Conservation (phyloP, 2,797 vertebrate genomes). For the Paramormyrops hopkinsi region DNA sequence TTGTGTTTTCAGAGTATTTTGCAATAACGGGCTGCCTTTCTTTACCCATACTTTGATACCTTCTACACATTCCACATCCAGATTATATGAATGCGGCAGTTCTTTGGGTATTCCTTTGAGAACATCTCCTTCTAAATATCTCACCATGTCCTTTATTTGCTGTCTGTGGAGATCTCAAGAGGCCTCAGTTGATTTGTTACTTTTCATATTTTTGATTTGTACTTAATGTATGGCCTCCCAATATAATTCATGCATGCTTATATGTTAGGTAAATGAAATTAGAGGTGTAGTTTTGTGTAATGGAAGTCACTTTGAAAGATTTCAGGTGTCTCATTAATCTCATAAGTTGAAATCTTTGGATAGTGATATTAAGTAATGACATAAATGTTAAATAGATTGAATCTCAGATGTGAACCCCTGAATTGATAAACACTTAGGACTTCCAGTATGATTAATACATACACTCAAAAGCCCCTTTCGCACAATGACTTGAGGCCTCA, state of each 20-base stretch:
- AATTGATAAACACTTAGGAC: constrained; percentile 21
- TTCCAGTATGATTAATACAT: constrained; percentile 19
- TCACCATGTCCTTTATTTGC: not conserved
- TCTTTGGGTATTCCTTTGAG: not conserved
- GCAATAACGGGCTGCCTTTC: not conserved
- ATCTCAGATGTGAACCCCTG: not conserved
- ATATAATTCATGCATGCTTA: not conserved
- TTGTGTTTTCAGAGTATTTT: not conserved
- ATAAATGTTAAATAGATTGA: constrained; percentile 17
- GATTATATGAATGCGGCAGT: not conserved
- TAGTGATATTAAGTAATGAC: not conserved
- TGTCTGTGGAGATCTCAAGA: not conserved
- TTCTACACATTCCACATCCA: not conserved
- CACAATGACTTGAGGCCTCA: constrained; percentile 13
- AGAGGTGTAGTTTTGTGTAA: not conserved
- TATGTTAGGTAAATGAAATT: not conserved
- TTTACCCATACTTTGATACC: not conserved
- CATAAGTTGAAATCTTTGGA: constrained; percentile 7
- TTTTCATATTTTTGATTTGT: not conserved
- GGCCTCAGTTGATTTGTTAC: not conserved
- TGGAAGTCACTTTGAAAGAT: constrained; percentile 9
- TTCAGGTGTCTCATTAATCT: not conserved
- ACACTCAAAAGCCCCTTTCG: not conserved
- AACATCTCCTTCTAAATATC: not conserved
- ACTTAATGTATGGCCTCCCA: not conserved